A percentile compares a stretch with the other conserved stretches of the same genome.
phyloP scores from a whole-genome alignment of 2,797 vertebrate species.

The Sparus aurata region DNA sequence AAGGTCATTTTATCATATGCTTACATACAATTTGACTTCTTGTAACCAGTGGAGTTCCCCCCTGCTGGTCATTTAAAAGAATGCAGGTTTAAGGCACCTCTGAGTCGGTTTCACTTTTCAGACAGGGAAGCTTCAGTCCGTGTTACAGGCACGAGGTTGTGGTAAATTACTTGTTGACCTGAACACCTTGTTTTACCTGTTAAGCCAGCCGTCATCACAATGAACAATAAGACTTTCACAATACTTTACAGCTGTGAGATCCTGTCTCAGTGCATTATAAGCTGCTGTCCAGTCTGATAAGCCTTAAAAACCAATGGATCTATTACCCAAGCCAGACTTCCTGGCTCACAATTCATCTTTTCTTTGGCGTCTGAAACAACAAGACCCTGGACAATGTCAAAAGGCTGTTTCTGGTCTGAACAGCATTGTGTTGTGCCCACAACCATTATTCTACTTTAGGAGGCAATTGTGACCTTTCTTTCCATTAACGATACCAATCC shows the following conservation, averaged over 20 bases:
- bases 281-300: constrained; percentile 5
- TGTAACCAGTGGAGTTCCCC: no score
- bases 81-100: no score
- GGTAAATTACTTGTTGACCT: not conserved
- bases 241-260: not conserved
- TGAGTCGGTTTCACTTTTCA: no score
- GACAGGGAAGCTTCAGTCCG: no score
- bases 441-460: not conserved
- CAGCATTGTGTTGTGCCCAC: not conserved
- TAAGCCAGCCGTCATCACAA: not conserved
- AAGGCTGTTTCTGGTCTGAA: not conserved
- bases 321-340: constrained; percentile 4
- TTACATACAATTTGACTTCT: no score
- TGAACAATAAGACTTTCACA: not conserved
- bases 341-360: not conserved
- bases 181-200: not conserved
- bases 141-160: not conserved
- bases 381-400: not conserved
- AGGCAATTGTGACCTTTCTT: constrained; percentile 6
- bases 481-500: not conserved
- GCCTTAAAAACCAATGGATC: not conserved
- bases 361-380: not conserved
- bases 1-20: no score
- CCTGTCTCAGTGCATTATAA: not conserved
- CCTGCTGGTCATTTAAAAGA: no score